phyloP scores from a whole-genome alignment of 2,113 vertebrate genomes.

The Campylomormyrus numenius region DNA sequence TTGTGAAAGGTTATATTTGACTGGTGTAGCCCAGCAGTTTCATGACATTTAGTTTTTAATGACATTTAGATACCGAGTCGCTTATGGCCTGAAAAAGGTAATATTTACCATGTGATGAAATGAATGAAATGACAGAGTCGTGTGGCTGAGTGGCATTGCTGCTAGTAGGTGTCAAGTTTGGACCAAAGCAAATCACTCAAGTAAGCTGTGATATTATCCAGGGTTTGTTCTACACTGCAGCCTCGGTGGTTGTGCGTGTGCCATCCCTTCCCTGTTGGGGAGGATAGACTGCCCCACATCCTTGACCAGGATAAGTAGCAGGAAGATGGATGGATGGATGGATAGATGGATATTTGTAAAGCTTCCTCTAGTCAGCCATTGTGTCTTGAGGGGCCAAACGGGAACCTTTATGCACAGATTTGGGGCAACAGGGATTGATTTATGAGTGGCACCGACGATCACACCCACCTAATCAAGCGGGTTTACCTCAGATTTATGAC shows the following conservation, averaged over 20 bases:
- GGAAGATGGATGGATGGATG: not conserved
- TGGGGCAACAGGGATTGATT: not conserved
- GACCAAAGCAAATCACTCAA: not conserved
- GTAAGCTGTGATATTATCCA: not conserved
- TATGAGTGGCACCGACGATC: not conserved
- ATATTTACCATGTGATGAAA: not conserved
- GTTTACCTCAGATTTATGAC: not conserved
- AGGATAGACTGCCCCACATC: not conserved
- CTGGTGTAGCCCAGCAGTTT: not conserved
- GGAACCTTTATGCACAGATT: not conserved
- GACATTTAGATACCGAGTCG: not conserved
- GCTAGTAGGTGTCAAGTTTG: not conserved
- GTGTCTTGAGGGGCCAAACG: not conserved
- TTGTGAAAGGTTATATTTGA: slow-evolving; percentile 4
- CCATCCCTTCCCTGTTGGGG: not conserved
- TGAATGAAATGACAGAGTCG: not conserved
- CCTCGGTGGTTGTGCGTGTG: not conserved
- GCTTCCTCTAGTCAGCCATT: not conserved
- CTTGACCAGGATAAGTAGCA: not conserved
- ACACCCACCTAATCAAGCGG: not conserved
- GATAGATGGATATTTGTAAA: not conserved
- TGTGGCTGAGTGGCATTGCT: not conserved
- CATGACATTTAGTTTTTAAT: not conserved
- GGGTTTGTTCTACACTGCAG: not conserved
- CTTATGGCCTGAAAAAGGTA: not conserved